These are phyloP conservation scores for Jacana jacana DNA, from an alignment of 2,113 vertebrate species.

Conservation along the genomic window DNA sequence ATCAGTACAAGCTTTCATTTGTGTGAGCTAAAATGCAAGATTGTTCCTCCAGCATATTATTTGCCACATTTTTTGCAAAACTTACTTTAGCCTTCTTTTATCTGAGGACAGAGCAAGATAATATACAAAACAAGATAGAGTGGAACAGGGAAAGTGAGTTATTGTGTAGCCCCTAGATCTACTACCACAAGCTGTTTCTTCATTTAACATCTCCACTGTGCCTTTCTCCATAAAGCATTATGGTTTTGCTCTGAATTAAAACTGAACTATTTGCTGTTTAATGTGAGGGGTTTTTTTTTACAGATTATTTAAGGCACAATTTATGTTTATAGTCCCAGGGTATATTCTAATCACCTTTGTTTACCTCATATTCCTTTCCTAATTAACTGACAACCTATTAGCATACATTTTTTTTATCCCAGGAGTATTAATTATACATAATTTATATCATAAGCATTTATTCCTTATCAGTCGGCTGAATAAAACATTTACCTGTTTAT, in stretches of 20 bases:
- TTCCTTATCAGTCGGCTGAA: constrained; percentile 80
- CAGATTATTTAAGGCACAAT: constrained; percentile 78
- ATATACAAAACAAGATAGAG: not conserved
- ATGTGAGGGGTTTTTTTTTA: constrained; percentile 47
- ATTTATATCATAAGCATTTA: constrained; percentile 85
- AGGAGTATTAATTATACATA: constrained; percentile 84
- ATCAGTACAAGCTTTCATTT: not conserved
- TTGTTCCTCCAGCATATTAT: not conserved
- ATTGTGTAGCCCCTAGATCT: not conserved
- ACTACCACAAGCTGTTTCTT: not conserved
- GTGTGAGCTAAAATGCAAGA: not conserved
- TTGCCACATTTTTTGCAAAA: not conserved
- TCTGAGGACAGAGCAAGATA: not conserved
- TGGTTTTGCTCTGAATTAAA: constrained; percentile 37
- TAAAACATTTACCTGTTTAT: constrained; percentile 85
- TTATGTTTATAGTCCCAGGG: constrained; percentile 82
- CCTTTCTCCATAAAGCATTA: constrained; percentile 35
- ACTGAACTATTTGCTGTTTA: constrained; percentile 62
- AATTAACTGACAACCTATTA: constrained; percentile 86
- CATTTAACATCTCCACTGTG: constrained; percentile 17
- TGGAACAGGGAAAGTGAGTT: not conserved
- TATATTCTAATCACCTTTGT: constrained; percentile 85
- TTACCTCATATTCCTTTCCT: constrained; percentile 82
- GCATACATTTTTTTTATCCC: constrained; percentile 80
- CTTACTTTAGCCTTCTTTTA: not conserved